Percentiles rank a stretch among this genome's conserved stretches.
Evolutionary conservation across 2,113 vertebrate genomes (phyloP).

Genomic region (Semnornis frantzii): DNA sequence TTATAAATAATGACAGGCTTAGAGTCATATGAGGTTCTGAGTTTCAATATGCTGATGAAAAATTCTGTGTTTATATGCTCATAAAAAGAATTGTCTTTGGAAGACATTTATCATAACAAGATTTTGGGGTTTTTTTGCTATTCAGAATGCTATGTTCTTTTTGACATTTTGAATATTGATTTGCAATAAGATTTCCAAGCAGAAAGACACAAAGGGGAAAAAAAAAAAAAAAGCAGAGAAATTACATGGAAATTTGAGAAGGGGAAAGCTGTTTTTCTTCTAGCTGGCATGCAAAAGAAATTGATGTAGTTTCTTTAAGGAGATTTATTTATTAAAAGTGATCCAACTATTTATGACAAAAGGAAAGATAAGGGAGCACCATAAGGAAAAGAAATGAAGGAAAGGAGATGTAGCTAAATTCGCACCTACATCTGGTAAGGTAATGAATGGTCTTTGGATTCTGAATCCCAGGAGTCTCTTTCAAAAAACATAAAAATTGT

Average conservation of each 20-base stretch:
- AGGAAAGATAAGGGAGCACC: not conserved
- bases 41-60: constrained; percentile 15
- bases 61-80: not conserved
- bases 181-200: not conserved
- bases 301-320: not conserved
- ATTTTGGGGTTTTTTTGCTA: not conserved
- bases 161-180: not conserved
- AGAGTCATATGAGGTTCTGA: not conserved
- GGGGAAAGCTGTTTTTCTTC: not conserved
- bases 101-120: not conserved
- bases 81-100: not conserved
- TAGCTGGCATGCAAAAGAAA: not conserved
- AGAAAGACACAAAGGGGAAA: not conserved
- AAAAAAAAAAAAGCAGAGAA: not conserved
- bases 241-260: not conserved
- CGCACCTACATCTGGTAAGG: not conserved
- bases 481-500: not conserved
- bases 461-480: not conserved
- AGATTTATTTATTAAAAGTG: not conserved
- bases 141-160: not conserved
- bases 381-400: not conserved
- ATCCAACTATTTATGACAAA: not conserved
- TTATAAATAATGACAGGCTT: not conserved
- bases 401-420: not conserved
- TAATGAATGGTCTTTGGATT: not conserved